A percentile compares a stretch with the other conserved stretches of the same genome.
Conservation (phyloP, 2,113 vertebrate genomes). For the Gasterosteus aculeatus region DNA sequence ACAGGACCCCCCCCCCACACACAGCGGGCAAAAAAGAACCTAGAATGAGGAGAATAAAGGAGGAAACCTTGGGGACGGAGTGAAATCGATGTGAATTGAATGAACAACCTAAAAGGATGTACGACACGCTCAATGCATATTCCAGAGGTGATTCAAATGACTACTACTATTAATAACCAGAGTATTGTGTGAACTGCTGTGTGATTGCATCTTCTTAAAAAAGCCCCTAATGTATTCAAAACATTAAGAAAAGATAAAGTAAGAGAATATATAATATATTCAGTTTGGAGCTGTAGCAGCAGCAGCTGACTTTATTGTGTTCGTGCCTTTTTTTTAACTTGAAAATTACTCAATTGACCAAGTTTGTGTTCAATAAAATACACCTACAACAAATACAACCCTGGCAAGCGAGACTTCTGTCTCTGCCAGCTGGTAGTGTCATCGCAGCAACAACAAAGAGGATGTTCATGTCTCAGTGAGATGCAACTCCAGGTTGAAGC, state of each 20-base stretch:
- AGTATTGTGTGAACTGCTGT: not conserved
- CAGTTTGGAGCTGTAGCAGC: not conserved
- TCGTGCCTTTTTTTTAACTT: not conserved
- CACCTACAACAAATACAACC: constrained; percentile 20
- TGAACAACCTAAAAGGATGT: too few species aligned
- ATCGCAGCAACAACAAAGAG: constrained; percentile 16
- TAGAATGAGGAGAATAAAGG: too few species aligned
- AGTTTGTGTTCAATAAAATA: constrained; percentile 19
- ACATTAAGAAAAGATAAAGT: too few species aligned
- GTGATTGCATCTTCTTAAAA: not conserved
- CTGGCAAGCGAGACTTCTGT: constrained; percentile 4
- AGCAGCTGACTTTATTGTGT: not conserved
- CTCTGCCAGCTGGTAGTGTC: constrained; percentile 26
- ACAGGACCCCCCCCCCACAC: too few species aligned
- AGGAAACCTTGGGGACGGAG: too few species aligned
- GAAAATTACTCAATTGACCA: constrained; percentile 1
- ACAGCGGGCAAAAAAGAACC: too few species aligned
- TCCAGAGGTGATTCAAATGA: too few species aligned
- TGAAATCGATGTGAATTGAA: too few species aligned
- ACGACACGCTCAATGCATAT: too few species aligned
- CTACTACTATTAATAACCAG: too few species aligned
- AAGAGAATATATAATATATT: not conserved
- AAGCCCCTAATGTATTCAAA: not conserved
- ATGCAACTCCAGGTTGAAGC: constrained; percentile 1
- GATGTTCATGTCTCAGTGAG: constrained; percentile 10